Base-by-base conservation (phyloP, 1,140 invertebrate genomes). In the Belonocnema kinseyi region DNA sequence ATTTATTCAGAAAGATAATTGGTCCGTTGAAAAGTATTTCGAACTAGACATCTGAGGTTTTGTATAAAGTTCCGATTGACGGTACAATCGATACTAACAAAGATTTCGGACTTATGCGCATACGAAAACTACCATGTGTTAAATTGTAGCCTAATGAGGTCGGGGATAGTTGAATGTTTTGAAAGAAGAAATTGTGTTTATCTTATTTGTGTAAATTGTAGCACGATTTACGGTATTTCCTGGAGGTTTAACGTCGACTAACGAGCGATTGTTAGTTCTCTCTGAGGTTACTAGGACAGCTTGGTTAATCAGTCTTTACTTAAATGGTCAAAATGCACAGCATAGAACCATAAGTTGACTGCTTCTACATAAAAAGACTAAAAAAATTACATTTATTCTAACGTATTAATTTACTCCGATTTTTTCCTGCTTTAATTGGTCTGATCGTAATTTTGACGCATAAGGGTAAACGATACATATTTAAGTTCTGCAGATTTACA, bases 241-340 rank as follows among this genome's bases (percentile, higher is more conserved):
- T 33, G 33, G 61, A 66, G 26, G 26, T 66, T 66, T 66, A 66
- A 46, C 5, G 26, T 66, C 33, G 33, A 26, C 61, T 66, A 66
- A 66, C 61, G 26, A 66, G 61, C 61, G 61, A 66, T 66, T 66
- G 61, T 66, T 66, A 66, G 61, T 66, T 66, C 61, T 66, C 61
- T 66, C 26, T 46, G 61, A 66, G 61, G 61, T 66, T 66, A 66
- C 61, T 66, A 16, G 61, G 61, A 66, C 61, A 66, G 61, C 61
- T 66, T 66, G n/a, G 61, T 66, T 66, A 66, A 66, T 66, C 61
- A 66, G 26, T 66, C 26, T 66, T 66, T 66, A 66, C 61, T 66
- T 66, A 66, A 66, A 66, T 66, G 61, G 61, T 46, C 26, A 66
- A 66, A 66, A 66, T 66, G 26, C 40, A 14, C 26, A 66, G 8